Evolutionary conservation across 2,113 vertebrate species (phyloP), one percentile per base, ranked within the genome.

Genomic region (Otus sunia): DNA sequence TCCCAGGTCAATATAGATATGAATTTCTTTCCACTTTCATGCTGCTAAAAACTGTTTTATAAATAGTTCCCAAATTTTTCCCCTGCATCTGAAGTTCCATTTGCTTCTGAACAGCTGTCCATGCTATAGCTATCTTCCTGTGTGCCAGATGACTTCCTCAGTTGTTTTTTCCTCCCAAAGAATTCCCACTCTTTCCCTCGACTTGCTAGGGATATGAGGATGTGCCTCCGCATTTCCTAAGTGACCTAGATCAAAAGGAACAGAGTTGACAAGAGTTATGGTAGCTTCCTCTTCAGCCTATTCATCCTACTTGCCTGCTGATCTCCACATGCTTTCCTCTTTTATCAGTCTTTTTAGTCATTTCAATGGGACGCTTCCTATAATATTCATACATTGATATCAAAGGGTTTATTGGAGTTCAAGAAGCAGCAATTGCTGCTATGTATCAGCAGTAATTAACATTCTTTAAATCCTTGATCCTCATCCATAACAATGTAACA

Each of bases 401-500:
- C 53, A 88, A 90, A 92, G 81, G 20, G 19, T 73, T 91, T 94
- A 88, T 55, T 90, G 19, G 81, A 87, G 95, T 82, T 88, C 34
- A 73, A 73, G 76, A 84, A 84, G 63, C 43, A 84, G 68, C 47
- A 73, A 62, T 69, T 80, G 59, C 63, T 91, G 69, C 62, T 49
- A 20, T 68, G 25, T 78, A 75, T 91, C 73, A 90, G 21, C 49
- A 60, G 16, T 78, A 84, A 87, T 96, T 93, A 94, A 60, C 11
- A n/a, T 80, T 84, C 76, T 80, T 93, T 79, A 92, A 83, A 36
- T 86, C 59, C 30, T 67, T 47, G 47, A 16, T 62, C 62, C 30
- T 86, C 26, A 55, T 92, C 84, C 21, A 15, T 84, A 78, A 56
- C 43, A 75, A 30, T 62, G 43, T 32, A 78, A 47, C 37, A 63